These are phyloP conservation scores for Rhea pennata DNA, from an alignment of 2,113 vertebrate species.

Conservation along the genomic window DNA sequence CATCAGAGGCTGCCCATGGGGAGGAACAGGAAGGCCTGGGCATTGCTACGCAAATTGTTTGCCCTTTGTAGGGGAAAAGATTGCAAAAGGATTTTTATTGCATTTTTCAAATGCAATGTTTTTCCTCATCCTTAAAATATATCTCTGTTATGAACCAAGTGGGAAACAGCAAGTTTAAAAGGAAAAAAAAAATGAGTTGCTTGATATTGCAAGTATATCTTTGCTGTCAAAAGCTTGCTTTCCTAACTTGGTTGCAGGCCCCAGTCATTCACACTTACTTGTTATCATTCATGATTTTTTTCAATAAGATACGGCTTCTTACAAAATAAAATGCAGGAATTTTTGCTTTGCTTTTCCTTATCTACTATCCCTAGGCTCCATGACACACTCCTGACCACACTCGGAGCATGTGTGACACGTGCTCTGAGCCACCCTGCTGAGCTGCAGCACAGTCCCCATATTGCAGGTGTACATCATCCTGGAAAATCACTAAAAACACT, in stretches of 20 bases:
- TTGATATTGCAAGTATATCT: background rate
- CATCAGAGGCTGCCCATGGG: background rate
- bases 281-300: background rate
- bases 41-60: background rate
- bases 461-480: background rate
- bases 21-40: background rate
- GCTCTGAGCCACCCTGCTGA: background rate
- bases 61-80: background rate
- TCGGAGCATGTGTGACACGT: background rate
- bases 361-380: background rate
- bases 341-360: background rate
- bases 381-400: rapidly evolving
- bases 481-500: background rate
- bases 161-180: background rate
- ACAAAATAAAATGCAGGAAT: background rate
- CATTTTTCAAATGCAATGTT: background rate
- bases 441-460: rapidly evolving
- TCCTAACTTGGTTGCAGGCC: background rate
- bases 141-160: background rate
- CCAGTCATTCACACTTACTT: background rate
- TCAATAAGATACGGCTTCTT: background rate
- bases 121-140: background rate
- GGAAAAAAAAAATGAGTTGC: background rate
- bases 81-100: background rate
- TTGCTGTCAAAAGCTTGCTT: background rate